Evolutionary conservation across 2,888 invertebrate species (phyloP).

Genomic region (Vesta saturnalis): DNA sequence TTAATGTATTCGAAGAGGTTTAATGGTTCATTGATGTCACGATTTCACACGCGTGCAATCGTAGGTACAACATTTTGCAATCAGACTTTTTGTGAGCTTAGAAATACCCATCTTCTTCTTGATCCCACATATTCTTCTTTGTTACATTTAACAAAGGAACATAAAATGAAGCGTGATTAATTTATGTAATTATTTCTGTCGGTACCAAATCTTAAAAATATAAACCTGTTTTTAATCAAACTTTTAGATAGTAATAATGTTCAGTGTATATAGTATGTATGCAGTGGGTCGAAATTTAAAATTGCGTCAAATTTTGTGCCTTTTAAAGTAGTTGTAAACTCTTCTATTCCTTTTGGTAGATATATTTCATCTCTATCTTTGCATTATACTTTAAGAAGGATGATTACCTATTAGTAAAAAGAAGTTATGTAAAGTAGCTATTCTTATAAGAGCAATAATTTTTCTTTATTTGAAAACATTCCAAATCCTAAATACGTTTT

Average conservation of each 20-base stretch:
- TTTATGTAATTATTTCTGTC: conserved; percentile 42
- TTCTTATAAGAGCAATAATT: conserved; percentile 26
- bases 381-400: not conserved
- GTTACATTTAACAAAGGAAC: conserved; percentile 34
- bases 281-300: conserved; percentile 42
- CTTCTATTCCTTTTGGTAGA: not conserved
- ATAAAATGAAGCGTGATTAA: conserved; percentile 43
- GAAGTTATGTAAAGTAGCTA: conserved; percentile 6
- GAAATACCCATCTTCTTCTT: conserved; percentile 18
- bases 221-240: conserved; percentile 55
- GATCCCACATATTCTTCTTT: conserved; percentile 24
- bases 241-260: conserved; percentile 51
- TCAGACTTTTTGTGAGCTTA: conserved; percentile 16
- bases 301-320: conserved; percentile 30
- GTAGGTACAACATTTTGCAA: conserved; percentile 32
- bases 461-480: conserved; percentile 24
- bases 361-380: not conserved
- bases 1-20: conserved; percentile 24
- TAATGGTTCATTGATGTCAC: conserved; percentile 31
- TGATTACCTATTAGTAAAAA: not conserved
- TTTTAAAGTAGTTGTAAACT: conserved; percentile 1
- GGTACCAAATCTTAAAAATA: conserved; percentile 48
- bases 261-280: conserved; percentile 43
- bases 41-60: conserved; percentile 23
- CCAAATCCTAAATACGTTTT: conserved; percentile 30